phyloP scores from a whole-genome alignment of 2,888 invertebrate species.

The Phasia obesa region DNA sequence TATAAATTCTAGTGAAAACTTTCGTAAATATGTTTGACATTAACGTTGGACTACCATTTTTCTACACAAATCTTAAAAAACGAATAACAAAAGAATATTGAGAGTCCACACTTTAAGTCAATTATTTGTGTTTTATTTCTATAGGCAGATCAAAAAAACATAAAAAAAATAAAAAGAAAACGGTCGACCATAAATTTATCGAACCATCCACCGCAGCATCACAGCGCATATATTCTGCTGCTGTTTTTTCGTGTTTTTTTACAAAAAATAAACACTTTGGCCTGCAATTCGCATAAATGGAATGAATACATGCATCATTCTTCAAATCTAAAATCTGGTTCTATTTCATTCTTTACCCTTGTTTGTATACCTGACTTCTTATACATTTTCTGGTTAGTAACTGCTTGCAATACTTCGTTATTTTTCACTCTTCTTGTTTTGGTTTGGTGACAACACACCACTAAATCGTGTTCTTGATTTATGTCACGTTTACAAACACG shows the following conservation, averaged over 20 bases:
- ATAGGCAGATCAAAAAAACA: slow-evolving; percentile 21
- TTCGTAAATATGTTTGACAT: neutral
- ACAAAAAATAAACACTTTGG: slow-evolving; percentile 6
- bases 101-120: slow-evolving; percentile 58
- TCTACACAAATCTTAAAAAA: slow-evolving; percentile 2
- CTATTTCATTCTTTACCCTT: slow-evolving; percentile 29
- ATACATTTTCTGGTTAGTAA: slow-evolving; percentile 7
- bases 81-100: slow-evolving; percentile 30
- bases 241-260: neutral
- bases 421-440: neutral
- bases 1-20: too few species aligned
- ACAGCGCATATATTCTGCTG: neutral
- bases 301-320: slow-evolving; percentile 22
- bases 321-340: slow-evolving; percentile 55
- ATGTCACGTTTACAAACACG: slow-evolving; percentile 69
- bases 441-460: slow-evolving; percentile 70
- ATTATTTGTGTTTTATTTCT: slow-evolving; percentile 68
- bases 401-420: neutral
- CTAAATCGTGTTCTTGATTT: slow-evolving; percentile 69
- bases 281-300: slow-evolving; percentile 22
- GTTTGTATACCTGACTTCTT: slow-evolving; percentile 7
- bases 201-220: neutral
- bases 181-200: slow-evolving; percentile 34
- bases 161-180: slow-evolving; percentile 9
- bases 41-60: neutral